Percentiles rank a stretch among this genome's conserved stretches.
phyloP scores from a whole-genome alignment of 2,113 vertebrate genomes.

The Columba janthina region DNA sequence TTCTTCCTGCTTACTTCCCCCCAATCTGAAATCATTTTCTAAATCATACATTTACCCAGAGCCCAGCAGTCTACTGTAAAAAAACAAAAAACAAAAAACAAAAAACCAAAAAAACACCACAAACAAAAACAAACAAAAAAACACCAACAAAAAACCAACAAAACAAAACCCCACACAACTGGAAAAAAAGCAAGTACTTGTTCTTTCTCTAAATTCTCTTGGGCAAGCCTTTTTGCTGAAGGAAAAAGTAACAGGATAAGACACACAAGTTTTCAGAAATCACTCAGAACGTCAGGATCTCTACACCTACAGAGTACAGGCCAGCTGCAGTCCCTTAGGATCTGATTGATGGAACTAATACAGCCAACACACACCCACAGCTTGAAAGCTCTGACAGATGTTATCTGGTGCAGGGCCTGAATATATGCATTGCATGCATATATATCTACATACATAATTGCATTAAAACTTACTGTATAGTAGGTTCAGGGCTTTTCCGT shows the following conservation, averaged over 20 bases:
- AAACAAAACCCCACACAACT: background rate
- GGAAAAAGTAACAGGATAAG: background rate
- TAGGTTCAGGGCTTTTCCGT: background rate
- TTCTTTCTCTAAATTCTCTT: background rate
- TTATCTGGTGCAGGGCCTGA: background rate
- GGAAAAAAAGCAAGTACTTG: background rate
- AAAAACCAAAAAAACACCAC: no score
- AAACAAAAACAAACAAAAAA: no score
- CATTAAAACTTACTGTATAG: background rate
- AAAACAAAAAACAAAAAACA: no score
- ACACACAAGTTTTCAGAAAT: rapidly evolving
- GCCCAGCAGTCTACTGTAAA: background rate
- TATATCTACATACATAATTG: rapidly evolving
- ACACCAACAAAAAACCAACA: no score
- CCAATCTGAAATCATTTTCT: no score
- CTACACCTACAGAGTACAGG: no score
- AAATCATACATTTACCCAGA: background rate
- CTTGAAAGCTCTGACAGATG: background rate
- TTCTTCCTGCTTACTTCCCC: background rate
- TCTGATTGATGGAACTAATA: background rate
- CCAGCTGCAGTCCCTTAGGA: background rate
- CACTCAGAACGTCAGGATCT: background rate
- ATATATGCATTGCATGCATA: background rate
- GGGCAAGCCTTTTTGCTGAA: background rate
- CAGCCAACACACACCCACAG: rapidly evolving